phyloP scores from a whole-genome alignment of 2,888 invertebrate species.

The Drosophila neoperkinsi region DNA sequence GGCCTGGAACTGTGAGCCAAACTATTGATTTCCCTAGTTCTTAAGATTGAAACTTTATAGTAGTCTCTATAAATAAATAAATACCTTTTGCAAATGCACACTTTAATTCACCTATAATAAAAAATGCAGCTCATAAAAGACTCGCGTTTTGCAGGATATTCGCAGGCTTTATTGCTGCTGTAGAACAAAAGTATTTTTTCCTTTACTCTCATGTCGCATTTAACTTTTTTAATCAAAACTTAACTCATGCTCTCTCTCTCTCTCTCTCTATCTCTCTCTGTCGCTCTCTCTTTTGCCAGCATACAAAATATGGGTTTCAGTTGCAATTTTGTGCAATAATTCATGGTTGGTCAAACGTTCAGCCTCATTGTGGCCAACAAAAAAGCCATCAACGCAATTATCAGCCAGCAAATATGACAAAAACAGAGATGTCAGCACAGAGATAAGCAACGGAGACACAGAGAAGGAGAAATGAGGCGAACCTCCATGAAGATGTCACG shows the following conservation, averaged over 20 bases:
- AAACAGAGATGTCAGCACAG: constrained; percentile 31
- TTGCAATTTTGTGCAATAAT: constrained; percentile 55
- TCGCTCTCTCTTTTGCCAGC: not conserved
- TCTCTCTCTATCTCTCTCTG: not conserved
- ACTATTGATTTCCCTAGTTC: not conserved
- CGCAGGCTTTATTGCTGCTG: constrained; percentile 8
- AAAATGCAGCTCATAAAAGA: not conserved
- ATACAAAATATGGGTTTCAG: constrained; percentile 39
- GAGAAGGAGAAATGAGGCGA: not conserved
- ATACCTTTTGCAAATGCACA: not conserved
- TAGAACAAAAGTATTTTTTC: constrained; percentile 36
- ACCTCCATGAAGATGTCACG: constrained; percentile 41
- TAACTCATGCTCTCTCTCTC: not conserved
- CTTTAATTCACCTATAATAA: not conserved
- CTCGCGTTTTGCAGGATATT: constrained; percentile 22
- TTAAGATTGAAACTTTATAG: not conserved
- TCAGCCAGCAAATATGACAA: constrained; percentile 53
- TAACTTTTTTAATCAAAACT: constrained; percentile 66
- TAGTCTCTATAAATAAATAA: not conserved
- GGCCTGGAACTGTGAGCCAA: not conserved
- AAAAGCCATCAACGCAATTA: constrained; percentile 54
- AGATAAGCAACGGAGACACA: not conserved
- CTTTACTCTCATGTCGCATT: constrained; percentile 28
- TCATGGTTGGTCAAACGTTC: constrained; percentile 60
- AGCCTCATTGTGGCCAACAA: constrained; percentile 53